Conservation (phyloP, 2,797 vertebrate genomes). For the Acropternis orthonyx region DNA sequence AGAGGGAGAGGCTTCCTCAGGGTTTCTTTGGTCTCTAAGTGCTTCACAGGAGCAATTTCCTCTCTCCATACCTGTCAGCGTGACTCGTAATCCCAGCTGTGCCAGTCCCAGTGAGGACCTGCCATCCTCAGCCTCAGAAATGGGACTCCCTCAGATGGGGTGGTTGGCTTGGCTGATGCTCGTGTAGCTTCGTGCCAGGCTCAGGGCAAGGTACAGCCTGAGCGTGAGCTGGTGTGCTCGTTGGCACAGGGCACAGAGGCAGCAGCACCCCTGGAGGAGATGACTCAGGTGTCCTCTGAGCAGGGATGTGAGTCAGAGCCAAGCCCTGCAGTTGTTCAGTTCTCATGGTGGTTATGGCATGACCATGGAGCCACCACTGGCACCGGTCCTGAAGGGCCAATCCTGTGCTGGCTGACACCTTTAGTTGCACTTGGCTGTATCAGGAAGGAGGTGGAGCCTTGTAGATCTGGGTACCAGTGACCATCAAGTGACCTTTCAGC, state of each 20-base stretch:
- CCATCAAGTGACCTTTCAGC: fast-evolving
- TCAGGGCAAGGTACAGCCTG: not conserved
- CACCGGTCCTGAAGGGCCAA: not conserved
- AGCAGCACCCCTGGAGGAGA: not conserved
- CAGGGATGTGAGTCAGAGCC: not conserved
- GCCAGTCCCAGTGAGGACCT: not conserved
- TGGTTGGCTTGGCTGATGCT: not conserved
- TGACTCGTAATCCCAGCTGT: not conserved
- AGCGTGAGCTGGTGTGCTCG: fast-evolving
- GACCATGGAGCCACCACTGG: not conserved
- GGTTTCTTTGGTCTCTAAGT: not conserved
- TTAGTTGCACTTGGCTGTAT: fast-evolving
- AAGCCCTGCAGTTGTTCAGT: fast-evolving
- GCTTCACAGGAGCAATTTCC: not conserved
- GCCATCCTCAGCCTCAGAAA: not conserved
- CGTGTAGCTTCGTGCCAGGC: not conserved
- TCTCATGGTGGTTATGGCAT: fast-evolving
- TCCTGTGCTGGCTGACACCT: fast-evolving
- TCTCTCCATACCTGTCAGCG: not conserved
- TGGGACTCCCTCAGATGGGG: not conserved
- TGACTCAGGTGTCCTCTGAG: not conserved
- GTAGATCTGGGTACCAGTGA: not conserved
- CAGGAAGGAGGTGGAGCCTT: not conserved
- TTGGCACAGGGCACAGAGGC: not conserved
- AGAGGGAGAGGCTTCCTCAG: not conserved